phyloP scores from a whole-genome alignment of 2,113 vertebrate genomes.

The Sylvietta virens region DNA sequence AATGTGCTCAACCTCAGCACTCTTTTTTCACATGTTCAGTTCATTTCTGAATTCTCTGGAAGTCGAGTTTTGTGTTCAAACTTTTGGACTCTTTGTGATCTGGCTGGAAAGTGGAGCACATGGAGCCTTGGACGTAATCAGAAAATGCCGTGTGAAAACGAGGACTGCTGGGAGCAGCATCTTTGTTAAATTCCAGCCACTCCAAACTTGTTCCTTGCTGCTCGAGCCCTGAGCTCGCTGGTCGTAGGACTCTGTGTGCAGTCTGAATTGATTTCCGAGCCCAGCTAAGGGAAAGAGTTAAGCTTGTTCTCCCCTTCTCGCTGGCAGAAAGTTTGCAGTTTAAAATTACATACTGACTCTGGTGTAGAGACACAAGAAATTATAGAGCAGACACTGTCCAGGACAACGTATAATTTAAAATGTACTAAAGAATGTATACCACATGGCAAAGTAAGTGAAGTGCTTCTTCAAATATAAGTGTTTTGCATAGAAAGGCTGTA shows the following conservation, averaged over 20 bases:
- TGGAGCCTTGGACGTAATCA: not conserved
- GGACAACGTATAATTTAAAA: slow-evolving; percentile 94
- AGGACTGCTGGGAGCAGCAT: slow-evolving; percentile 34
- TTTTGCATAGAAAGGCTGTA: slow-evolving; percentile 85
- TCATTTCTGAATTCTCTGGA: not conserved
- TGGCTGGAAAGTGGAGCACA: not conserved
- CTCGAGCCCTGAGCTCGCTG: slow-evolving; percentile 11
- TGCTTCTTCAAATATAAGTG: slow-evolving; percentile 83
- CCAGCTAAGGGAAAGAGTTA: slow-evolving; percentile 76
- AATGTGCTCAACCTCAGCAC: not conserved
- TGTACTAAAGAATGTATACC: slow-evolving; percentile 87
- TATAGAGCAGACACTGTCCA: slow-evolving; percentile 88
- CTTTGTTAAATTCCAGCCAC: slow-evolving; percentile 30
- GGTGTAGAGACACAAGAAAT: slow-evolving; percentile 90
- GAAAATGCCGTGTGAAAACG: slow-evolving; percentile 32
- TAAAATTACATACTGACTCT: slow-evolving; percentile 90
- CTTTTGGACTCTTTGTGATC: not conserved
- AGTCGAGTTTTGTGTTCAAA: not conserved
- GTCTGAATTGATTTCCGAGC: slow-evolving; percentile 38
- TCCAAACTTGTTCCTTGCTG: not conserved
- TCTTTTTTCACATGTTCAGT: not conserved
- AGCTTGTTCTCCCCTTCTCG: slow-evolving; percentile 71
- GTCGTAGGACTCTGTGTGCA: not conserved
- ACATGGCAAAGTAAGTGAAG: slow-evolving; percentile 84
- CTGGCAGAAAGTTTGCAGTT: slow-evolving; percentile 84